phyloP scores from a whole-genome alignment of 1,140 invertebrate species.

The Drosophila arawakana region DNA sequence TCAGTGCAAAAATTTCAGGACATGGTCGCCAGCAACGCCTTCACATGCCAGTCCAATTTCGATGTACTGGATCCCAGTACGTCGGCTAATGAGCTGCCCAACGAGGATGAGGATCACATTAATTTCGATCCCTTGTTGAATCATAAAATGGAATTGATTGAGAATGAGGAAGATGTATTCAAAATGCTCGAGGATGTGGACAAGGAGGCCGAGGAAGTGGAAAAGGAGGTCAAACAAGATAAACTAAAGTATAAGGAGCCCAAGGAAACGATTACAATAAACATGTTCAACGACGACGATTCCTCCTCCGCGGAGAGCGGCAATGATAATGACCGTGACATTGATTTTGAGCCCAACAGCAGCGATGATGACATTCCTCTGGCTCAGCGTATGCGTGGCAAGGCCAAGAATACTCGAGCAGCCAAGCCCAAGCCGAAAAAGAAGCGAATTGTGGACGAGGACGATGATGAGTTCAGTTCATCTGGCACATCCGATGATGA shows the following conservation, averaged over 20 bases:
- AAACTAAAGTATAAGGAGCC: conserved; percentile 33
- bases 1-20: conserved; percentile 80
- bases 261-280: conserved; percentile 22
- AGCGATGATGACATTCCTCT: conserved; percentile 78
- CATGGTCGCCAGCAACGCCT: conserved; percentile 69
- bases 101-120: conserved; percentile 72
- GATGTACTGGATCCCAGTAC: conserved; percentile 64
- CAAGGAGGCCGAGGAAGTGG: conserved; percentile 74
- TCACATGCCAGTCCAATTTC: conserved; percentile 63
- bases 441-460: conserved; percentile 32
- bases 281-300: conserved; percentile 65
- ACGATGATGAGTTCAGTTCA: conserved; percentile 47
- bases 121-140: conserved; percentile 78
- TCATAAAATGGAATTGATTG: conserved; percentile 77
- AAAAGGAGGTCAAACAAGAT: conserved; percentile 51
- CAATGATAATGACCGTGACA: conserved; percentile 65
- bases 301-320: conserved; percentile 57
- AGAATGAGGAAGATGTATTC: conserved; percentile 80
- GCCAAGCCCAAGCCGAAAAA: conserved; percentile 50
- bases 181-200: conserved; percentile 80
- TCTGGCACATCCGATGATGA: conserved; percentile 47
- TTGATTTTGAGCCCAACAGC: conserved; percentile 70
- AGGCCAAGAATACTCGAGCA: conserved; percentile 14
- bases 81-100: conserved; percentile 44
- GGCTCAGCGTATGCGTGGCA: conserved; percentile 60